Percentiles rank a stretch among this genome's conserved stretches.
These are phyloP conservation scores for Notamacropus eugenii DNA, from an alignment of 2,797 vertebrate species.

Conservation along the genomic window DNA sequence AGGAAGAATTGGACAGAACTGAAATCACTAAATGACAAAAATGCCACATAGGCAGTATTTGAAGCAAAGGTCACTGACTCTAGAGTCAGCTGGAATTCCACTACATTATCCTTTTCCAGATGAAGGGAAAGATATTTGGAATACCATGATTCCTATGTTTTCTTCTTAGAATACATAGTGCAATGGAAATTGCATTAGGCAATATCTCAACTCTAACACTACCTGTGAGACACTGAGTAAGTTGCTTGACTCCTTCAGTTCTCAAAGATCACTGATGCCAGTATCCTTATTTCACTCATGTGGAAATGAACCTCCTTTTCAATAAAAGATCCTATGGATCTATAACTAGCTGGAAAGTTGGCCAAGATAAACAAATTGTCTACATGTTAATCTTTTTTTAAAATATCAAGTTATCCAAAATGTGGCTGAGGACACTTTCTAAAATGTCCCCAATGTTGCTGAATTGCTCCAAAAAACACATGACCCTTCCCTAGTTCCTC, in stretches of 20 bases:
- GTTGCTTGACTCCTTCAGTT: neutral
- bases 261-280: neutral
- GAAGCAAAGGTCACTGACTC: neutral
- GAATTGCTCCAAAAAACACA: neutral
- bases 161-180: neutral
- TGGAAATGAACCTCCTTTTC: neutral
- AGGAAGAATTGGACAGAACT: neutral
- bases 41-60: neutral
- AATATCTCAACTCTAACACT: neutral
- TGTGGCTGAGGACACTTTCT: neutral
- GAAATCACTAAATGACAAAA: neutral
- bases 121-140: neutral
- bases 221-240: neutral
- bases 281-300: neutral
- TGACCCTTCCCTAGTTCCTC: neutral
- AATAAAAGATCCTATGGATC: neutral
- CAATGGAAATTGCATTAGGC: neutral
- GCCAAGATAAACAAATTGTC: neutral
- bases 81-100: neutral
- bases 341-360: neutral
- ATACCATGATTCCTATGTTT: neutral
- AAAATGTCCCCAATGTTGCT: neutral
- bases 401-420: neutral
- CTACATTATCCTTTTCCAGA: neutral
- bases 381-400: neutral